A percentile compares a stretch with the other conserved stretches of the same genome.
These are phyloP conservation scores for Aptenodytes forsteri DNA, from an alignment of 2,113 vertebrate species.

Conservation along the genomic window DNA sequence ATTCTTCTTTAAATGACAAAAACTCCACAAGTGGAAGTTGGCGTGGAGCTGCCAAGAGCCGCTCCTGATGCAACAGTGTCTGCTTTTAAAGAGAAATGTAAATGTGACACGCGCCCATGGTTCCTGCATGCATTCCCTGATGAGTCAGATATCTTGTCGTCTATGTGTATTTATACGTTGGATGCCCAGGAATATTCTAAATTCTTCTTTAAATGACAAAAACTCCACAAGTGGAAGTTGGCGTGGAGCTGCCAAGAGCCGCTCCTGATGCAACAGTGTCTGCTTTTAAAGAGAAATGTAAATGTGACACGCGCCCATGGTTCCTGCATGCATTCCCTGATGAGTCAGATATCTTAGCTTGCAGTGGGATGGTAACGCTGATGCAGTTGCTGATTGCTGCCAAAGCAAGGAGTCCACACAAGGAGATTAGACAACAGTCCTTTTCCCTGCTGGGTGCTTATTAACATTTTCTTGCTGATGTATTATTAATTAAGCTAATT, in stretches of 20 bases:
- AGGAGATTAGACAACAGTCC: not conserved
- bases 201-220: not conserved
- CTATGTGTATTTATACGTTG: not conserved
- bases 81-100: not conserved
- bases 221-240: not conserved
- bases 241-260: not conserved
- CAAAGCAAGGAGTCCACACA: not conserved
- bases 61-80: not conserved
- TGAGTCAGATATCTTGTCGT: not conserved
- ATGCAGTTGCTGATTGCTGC: slow-evolving; percentile 2
- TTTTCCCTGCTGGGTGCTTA: not conserved
- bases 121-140: not conserved
- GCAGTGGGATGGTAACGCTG: not conserved
- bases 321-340: not conserved
- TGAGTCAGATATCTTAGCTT: not conserved
- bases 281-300: not conserved
- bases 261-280: not conserved
- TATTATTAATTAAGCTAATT: slow-evolving; percentile 51
- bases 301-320: not conserved
- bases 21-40: not conserved
- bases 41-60: not conserved
- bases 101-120: not conserved
- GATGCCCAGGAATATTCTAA: not conserved
- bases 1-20: not conserved
- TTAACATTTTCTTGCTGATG: slow-evolving; percentile 46